Base-by-base conservation (phyloP, 2,797 vertebrate genomes). In the Semaprochilodus insignis region DNA sequence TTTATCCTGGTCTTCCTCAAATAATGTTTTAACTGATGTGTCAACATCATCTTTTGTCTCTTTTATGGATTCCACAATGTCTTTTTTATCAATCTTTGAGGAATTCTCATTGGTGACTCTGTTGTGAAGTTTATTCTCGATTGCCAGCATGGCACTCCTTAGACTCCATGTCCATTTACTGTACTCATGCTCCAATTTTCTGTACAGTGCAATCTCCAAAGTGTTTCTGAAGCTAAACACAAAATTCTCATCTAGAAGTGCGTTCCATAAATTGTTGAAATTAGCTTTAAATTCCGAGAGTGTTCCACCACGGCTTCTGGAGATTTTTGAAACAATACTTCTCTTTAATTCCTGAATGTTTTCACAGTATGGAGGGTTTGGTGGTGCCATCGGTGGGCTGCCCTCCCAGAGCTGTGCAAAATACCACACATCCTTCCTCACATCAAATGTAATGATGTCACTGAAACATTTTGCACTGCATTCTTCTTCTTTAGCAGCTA, bases 191-290 rank as follows among this genome's bases (percentile, higher is more conserved):
- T 95, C 95, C 59, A 95, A 84, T 73, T 84, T 90, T 73, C 89
- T 94, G 87, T 94, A 94, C 0, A 48, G 80, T 31, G 91, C 83
- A 4, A 95, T 90, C 81, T 96, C 94, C 2, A 82, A 4, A 0
- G 94, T 92, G 54, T 96, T 96, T 89, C 88, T 96, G 78, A 95
- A 96, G 62, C 90, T 95, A 69, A 95, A 96, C 67, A 96, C 85
- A 82, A 96, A 95, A 25, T 95, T 91, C 77, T 96, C 94, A 0
- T 93, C 93, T 73, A 94, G 65, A n/a, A 96, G 82, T 1, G 94
- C 94, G 0, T 88, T 91, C 94, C 93, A 96, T 59, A 96, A 78
- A 81, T 94, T 88, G 1, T 77, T 0, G 1, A 95, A 84, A 6
- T 85, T 88, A 6, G 0, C 81, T 83, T 90, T 94, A 57, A 96